A percentile compares a stretch with the other conserved stretches of the same genome.
Evolutionary conservation across 2,113 vertebrate species (phyloP).

Genomic region (Pomatostomus ruficeps): DNA sequence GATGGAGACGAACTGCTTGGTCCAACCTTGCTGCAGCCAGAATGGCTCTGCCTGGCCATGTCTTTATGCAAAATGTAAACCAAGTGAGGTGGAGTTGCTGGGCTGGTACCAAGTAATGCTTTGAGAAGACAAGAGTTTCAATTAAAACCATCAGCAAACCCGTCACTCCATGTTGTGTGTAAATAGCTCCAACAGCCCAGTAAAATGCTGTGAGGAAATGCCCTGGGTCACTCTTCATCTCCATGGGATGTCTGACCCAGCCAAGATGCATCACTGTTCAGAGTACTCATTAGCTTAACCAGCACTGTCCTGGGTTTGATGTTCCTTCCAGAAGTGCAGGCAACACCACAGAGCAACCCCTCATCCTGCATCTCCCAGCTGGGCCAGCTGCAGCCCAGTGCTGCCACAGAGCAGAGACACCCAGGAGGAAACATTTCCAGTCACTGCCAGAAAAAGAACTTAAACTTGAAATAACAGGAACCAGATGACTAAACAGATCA

Average conservation of each 20-base stretch:
- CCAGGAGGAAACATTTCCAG: not conserved
- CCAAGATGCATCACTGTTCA: not conserved
- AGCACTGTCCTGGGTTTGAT: not conserved
- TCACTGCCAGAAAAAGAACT: not conserved
- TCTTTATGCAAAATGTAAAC: not conserved
- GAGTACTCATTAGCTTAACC: not conserved
- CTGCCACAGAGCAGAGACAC: not conserved
- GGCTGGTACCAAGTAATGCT: not conserved
- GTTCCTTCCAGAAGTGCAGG: not conserved
- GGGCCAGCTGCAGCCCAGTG: not conserved
- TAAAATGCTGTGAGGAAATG: not conserved
- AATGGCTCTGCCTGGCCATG: not conserved
- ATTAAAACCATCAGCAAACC: not conserved
- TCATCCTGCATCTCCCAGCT: not conserved
- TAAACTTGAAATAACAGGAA: not conserved
- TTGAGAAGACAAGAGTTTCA: not conserved
- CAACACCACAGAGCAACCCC: fast-evolving
- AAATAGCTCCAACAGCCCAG: not conserved
- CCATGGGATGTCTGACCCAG: not conserved
- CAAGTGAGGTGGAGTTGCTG: not conserved
- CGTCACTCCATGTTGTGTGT: fast-evolving
- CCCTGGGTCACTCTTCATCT: not conserved
- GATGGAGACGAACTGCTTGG: not conserved
- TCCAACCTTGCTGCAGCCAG: not conserved
- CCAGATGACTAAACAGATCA: not conserved